Evolutionary conservation across 2,113 vertebrate species (phyloP).

Genomic region (Alethe castanea): DNA sequence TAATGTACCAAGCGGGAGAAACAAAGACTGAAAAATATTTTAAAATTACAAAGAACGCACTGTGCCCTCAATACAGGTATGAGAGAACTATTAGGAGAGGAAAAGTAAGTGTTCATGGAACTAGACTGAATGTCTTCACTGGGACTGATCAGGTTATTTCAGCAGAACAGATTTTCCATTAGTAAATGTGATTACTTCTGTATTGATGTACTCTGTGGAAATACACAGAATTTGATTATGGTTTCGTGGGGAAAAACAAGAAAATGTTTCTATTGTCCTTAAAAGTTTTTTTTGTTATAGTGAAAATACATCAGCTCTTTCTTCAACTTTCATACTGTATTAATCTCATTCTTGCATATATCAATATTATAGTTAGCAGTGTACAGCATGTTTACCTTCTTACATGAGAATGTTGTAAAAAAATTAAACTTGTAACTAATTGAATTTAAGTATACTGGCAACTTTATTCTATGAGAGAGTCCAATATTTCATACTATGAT

Average conservation of each 20-base stretch:
- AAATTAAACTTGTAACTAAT: not conserved
- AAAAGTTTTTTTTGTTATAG: not conserved
- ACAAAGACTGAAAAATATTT: not conserved
- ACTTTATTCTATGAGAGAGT: not conserved
- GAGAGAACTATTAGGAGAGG: not conserved
- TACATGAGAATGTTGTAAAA: not conserved
- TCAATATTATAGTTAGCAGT: not conserved
- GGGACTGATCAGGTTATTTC: not conserved
- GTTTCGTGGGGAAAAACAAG: not conserved
- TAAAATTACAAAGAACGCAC: not conserved
- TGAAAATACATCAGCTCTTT: not conserved
- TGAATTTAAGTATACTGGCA: not conserved
- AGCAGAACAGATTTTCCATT: not conserved
- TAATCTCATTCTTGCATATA: not conserved
- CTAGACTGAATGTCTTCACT: not conserved
- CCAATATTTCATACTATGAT: not conserved
- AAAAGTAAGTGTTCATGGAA: not conserved
- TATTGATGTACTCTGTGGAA: not conserved
- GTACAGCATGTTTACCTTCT: not conserved
- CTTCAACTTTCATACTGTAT: not conserved
- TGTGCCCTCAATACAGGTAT: not conserved
- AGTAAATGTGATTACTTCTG: constrained; percentile 5
- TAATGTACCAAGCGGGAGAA: not conserved
- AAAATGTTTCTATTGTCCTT: not conserved
- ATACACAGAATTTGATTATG: not conserved